A percentile compares a stretch with the other conserved stretches of the same genome.
phyloP scores from a whole-genome alignment of 1,140 invertebrate species.

The Orius laevigatus region DNA sequence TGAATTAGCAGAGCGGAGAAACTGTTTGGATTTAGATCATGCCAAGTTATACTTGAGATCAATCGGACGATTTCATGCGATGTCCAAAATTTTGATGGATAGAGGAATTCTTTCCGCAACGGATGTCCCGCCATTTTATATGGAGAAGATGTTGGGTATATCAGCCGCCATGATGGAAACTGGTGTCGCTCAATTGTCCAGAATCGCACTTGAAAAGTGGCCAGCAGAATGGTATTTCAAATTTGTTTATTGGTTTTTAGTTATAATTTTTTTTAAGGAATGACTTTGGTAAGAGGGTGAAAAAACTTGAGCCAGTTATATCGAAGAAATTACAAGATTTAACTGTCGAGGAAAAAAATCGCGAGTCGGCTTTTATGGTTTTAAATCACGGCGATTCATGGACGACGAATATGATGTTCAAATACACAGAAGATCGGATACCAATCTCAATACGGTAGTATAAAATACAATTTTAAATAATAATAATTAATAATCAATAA shows the following conservation, averaged over 20 bases:
- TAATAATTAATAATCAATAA: no score
- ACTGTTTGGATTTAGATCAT: constrained; percentile 2
- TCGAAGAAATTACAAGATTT: background rate
- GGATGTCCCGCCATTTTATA: background rate
- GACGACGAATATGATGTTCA: constrained; percentile 2
- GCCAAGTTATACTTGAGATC: background rate
- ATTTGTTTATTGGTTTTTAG: no score
- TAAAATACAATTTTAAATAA: no score
- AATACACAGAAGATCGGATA: background rate
- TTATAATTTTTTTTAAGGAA: background rate
- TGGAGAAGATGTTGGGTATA: background rate
- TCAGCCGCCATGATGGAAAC: background rate
- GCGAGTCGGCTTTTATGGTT: background rate
- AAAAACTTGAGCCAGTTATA: background rate
- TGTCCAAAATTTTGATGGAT: constrained; percentile 3
- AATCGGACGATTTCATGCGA: constrained; percentile 2
- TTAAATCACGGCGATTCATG: background rate
- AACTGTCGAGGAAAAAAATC: background rate
- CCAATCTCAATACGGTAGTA: background rate
- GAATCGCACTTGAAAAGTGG: background rate
- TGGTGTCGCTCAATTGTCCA: background rate
- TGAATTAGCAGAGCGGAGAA: background rate
- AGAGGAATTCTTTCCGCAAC: background rate
- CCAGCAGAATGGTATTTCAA: no score
- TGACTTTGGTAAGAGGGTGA: background rate